These are phyloP conservation scores for Odontamblyopus lacepedii DNA, from an alignment of 2,797 vertebrate species.

Conservation along the genomic window DNA sequence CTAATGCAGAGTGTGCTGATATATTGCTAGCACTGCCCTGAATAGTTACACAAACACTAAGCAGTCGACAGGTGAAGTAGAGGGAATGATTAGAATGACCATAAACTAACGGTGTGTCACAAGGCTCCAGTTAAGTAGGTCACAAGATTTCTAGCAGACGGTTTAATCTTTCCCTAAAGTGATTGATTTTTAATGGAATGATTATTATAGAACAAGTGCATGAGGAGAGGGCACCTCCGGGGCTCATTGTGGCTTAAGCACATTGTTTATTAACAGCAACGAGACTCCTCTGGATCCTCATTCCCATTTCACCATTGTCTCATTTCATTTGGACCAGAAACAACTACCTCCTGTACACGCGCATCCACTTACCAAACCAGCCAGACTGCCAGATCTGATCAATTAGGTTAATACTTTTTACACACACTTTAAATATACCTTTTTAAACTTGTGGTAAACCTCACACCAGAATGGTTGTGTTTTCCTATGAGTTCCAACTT, in stretches of 20 bases:
- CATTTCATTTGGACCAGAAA: constrained; percentile 28
- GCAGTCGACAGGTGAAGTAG: background rate
- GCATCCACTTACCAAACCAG: constrained; percentile 38
- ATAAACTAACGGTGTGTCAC: background rate
- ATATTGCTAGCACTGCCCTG: background rate
- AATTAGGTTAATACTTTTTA: constrained; percentile 22
- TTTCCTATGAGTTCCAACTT: constrained; percentile 3
- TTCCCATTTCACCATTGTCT: constrained; percentile 52
- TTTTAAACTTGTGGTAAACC: background rate
- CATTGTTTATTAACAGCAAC: constrained; percentile 66
- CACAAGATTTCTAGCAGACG: background rate
- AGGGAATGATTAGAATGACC: background rate
- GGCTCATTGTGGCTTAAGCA: constrained; percentile 48
- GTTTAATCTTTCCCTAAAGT: constrained; percentile 12
- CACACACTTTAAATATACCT: background rate
- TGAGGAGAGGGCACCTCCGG: constrained; percentile 32
- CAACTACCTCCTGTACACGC: constrained; percentile 17
- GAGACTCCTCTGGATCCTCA: constrained; percentile 43
- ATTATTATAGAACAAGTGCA: constrained; percentile 7
- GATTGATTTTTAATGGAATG: constrained; percentile 24
- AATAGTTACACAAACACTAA: background rate
- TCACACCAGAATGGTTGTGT: background rate
- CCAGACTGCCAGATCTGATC: constrained; percentile 26
- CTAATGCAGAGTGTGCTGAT: background rate
- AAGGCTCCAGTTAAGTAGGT: background rate